A percentile compares a stretch with the other conserved stretches of the same genome.
Conservation (phyloP, 2,113 vertebrate species). For the Laticauda laticaudata region DNA sequence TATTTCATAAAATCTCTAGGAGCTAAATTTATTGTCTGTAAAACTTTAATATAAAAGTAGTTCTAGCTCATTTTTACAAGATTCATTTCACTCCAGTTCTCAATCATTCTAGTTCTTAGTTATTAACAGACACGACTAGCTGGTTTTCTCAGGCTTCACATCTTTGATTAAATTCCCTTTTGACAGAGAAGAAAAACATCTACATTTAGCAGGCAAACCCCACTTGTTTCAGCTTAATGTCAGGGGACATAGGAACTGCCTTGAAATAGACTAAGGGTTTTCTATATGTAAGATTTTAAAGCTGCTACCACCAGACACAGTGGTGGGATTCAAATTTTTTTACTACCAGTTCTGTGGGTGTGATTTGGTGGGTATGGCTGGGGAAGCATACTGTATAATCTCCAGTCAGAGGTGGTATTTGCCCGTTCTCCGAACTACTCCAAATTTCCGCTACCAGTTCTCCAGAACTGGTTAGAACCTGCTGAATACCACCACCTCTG, state of each 20-base stretch:
- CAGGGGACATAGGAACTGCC: not conserved
- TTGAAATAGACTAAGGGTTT: not conserved
- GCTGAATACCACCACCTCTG: too few relatives aligned
- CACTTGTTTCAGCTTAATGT: not conserved
- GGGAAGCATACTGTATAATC: too few relatives aligned
- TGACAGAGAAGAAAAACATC: conserved; percentile 28
- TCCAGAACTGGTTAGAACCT: too few relatives aligned
- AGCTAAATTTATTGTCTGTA: conserved; percentile 58
- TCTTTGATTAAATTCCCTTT: not conserved
- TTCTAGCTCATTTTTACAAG: conserved; percentile 57
- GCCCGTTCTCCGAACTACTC: too few relatives aligned
- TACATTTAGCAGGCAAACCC: not conserved
- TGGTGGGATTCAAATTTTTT: too few relatives aligned
- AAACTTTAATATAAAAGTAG: conserved; percentile 67
- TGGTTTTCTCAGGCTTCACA: conserved; percentile 39
- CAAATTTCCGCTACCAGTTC: too few relatives aligned
- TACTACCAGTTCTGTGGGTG: too few relatives aligned
- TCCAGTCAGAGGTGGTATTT: too few relatives aligned
- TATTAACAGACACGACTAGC: conserved; percentile 43
- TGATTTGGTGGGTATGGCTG: too few relatives aligned
- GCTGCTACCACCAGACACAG: too few relatives aligned
- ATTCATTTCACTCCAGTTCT: conserved; percentile 45
- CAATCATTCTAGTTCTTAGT: conserved; percentile 29
- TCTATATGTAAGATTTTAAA: not conserved
- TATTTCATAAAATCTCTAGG: conserved; percentile 63